These are phyloP conservation scores for Sylvilagus bachmani DNA, from an alignment of 2,113 vertebrate species.

Conservation along the genomic window DNA sequence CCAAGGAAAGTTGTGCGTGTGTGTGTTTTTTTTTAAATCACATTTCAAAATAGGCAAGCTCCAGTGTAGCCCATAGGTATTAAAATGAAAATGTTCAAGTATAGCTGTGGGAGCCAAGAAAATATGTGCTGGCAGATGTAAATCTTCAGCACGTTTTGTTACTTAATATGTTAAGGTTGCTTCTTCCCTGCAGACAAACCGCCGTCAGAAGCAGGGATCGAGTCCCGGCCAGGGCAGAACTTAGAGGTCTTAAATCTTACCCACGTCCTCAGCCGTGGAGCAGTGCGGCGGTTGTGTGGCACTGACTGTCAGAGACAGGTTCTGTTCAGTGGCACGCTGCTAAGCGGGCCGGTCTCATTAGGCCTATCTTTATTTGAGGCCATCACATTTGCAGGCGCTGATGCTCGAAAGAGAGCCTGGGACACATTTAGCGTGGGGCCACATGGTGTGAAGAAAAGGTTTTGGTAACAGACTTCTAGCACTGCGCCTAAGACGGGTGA, in stretches of 20 bases:
- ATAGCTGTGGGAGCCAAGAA: background rate
- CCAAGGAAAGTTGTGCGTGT: constrained; percentile 9
- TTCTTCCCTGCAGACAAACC: constrained; percentile 22
- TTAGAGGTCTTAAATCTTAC: constrained; percentile 23
- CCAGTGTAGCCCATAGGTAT: background rate
- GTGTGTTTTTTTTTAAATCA: background rate
- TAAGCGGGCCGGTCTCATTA: background rate
- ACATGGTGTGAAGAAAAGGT: background rate
- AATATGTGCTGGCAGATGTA: background rate
- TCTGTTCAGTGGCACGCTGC: background rate
- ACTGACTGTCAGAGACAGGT: background rate
- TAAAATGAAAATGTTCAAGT: constrained; percentile 44
- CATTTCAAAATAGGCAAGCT: constrained; percentile 46
- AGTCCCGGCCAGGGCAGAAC: background rate
- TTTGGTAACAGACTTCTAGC: background rate
- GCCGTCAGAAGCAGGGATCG: constrained; percentile 33
- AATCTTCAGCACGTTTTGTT: constrained; percentile 39
- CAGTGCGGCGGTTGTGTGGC: background rate
- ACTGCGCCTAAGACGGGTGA: background rate
- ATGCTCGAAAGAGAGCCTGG: background rate
- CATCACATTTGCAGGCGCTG: background rate
- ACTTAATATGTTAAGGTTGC: constrained; percentile 30
- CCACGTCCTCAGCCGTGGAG: background rate
- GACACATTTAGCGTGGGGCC: background rate
- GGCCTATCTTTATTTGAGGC: background rate